Evolutionary conservation across 2,888 invertebrate genomes (phyloP).

Genomic region (Dicranocentrus wangi): DNA sequence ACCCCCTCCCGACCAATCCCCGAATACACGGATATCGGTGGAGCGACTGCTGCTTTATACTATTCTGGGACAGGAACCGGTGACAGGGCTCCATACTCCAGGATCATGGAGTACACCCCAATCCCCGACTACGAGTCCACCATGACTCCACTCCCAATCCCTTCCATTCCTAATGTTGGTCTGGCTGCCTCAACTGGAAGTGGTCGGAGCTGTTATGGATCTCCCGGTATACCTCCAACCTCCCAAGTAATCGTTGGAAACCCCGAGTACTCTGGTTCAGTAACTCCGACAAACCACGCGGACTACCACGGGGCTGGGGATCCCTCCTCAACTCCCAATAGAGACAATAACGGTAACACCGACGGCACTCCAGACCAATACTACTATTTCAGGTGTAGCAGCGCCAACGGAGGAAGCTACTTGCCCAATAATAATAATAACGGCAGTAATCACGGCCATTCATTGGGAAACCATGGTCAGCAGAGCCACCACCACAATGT

Average conservation of each 20-base stretch:
- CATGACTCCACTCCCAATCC: constrained; percentile 59
- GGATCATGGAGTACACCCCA: constrained; percentile 42
- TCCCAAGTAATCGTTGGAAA: constrained; percentile 63
- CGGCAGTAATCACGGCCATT: constrained; percentile 10
- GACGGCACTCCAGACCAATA: constrained; percentile 22
- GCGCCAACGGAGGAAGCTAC: constrained; percentile 18
- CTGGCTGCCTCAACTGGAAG: constrained; percentile 23
- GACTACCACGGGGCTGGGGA: constrained; percentile 18
- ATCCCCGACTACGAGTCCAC: constrained; percentile 50
- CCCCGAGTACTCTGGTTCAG: constrained; percentile 44
- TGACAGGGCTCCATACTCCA: constrained; percentile 40
- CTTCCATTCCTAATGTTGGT: constrained; percentile 42
- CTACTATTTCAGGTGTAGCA: constrained; percentile 45
- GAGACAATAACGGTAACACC: constrained; percentile 23
- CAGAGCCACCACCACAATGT: constrained; percentile 82
- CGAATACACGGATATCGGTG: constrained; percentile 42
- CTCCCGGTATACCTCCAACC: constrained; percentile 52
- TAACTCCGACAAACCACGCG: constrained; percentile 31
- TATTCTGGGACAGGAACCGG: constrained; percentile 27
- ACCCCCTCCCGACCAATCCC: constrained; percentile 48
- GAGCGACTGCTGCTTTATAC: constrained; percentile 34
- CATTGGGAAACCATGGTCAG: background rate
- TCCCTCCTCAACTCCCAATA: constrained; percentile 31
- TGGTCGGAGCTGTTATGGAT: constrained; percentile 2
- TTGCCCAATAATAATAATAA: background rate